Evolutionary conservation across 2,888 invertebrate species (phyloP), one percentile per base, ranked within the genome.

Genomic region (Orthosia gracilis): DNA sequence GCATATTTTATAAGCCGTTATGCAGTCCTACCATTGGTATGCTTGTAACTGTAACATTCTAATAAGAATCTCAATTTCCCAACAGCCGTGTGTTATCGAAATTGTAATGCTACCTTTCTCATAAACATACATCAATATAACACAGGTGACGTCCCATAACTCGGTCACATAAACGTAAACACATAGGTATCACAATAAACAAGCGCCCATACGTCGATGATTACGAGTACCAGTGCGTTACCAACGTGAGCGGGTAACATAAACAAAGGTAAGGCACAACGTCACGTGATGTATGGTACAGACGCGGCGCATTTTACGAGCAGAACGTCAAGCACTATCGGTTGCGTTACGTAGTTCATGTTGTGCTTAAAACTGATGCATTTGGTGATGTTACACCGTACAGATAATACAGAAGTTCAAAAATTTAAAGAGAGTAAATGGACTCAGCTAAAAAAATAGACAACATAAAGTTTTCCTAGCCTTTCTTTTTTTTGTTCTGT

Each of bases 181-280:
- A 47, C 55, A n/a, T 57, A 62, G 45, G 65, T 68, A 76, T 68
- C 59, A 45, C 59, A 66, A 64, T 61, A 61, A 69, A 57, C 72
- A 58, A 58, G 31, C 45, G 31, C 45, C 45, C 58, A 26, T 50
- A 26, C 13, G 12, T 1, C 55, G 18, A 49, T 40, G 55, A 26
- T 57, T 15, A n/a, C 26, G 9, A 9, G n/a, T n/a, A 52, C 21
- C 58, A 18, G 23, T 49, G 13, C n/a, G 65, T 11, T 57, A 57
- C 45, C 23, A 21, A 66, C 5, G 7, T 7, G n/a, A 4, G 40
- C 2, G 23, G 70, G 55, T 31, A n/a, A 66, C 58, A 26, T 57
- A 59, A 26, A 47, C 57, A 45, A 2, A 18, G 15, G 31, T 23
- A 52, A n/a, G 54, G 47, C 31, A 26, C n/a, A 64, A 26, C 26